Evolutionary conservation across 2,888 invertebrate species (phyloP).

Genomic region (Melitaea athalia): DNA sequence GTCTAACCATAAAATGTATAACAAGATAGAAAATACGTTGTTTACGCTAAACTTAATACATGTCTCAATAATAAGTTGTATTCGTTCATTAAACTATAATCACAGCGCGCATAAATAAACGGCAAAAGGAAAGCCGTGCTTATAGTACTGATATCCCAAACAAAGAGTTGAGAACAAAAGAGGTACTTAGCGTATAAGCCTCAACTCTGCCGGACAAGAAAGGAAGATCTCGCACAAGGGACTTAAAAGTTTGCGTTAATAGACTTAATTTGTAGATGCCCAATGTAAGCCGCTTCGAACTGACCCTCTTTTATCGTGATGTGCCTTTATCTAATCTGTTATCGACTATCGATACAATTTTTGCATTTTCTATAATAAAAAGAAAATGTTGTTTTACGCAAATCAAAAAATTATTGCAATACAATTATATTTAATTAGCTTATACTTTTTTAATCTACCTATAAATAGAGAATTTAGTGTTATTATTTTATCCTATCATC

Average conservation of each 20-base stretch:
- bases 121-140: conserved; percentile 59
- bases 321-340: conserved; percentile 44
- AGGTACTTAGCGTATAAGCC: conserved; percentile 78
- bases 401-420: too few relatives aligned
- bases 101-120: conserved; percentile 32
- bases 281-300: conserved; percentile 71
- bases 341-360: conserved; percentile 58
- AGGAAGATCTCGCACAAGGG: conserved; percentile 75
- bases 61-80: neutral
- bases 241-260: conserved; percentile 81
- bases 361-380: too few relatives aligned
- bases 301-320: conserved; percentile 65
- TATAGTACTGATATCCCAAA: conserved; percentile 54
- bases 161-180: conserved; percentile 74
- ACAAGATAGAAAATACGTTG: too few relatives aligned
- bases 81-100: conserved; percentile 32
- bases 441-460: neutral
- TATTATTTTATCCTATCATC: too few relatives aligned
- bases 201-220: conserved; percentile 74
- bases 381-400: neutral
- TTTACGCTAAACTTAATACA: too few relatives aligned
- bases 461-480: neutral
- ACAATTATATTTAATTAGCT: neutral
- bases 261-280: conserved; percentile 80
- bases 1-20: too few relatives aligned